phyloP scores from a whole-genome alignment of 2,797 vertebrate species.

The Macrochelys suwanniensis region DNA sequence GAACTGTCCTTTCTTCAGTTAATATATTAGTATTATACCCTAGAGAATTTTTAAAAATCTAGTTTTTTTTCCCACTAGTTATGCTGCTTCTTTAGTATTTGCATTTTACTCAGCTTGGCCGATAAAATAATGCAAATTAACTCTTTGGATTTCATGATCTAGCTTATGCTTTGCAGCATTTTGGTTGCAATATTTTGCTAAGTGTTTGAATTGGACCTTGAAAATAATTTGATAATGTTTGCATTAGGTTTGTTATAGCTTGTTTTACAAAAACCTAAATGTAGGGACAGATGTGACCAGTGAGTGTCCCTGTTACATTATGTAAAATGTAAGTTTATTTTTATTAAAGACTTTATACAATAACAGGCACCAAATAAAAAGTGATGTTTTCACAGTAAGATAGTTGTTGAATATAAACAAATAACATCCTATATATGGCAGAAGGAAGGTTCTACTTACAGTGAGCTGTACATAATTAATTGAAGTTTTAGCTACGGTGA shows the following conservation, averaged over 20 bases:
- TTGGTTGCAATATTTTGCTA: background rate
- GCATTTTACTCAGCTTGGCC: rapidly evolving
- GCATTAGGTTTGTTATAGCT: background rate
- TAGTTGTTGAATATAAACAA: background rate
- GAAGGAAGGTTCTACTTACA: background rate
- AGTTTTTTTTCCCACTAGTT: background rate
- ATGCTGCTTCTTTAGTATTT: background rate
- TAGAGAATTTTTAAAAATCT: background rate
- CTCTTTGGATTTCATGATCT: background rate
- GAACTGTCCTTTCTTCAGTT: background rate
- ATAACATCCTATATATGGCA: background rate
- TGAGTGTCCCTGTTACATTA: background rate
- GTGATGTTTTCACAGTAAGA: background rate
- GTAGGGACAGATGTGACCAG: background rate
- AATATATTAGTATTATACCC: background rate
- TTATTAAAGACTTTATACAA: background rate
- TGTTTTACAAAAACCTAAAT: background rate
- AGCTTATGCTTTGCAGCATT: background rate
- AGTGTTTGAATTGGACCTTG: background rate
- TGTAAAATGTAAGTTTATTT: background rate
- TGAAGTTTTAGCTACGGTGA: no score
- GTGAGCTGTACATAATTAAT: background rate
- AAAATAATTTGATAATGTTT: background rate
- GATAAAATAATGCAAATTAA: background rate
- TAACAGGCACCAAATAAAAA: background rate